These are phyloP conservation scores for Palythoa grandiflora DNA, from an alignment of 92 coral and sea anemone species.

Conservation along the genomic window DNA sequence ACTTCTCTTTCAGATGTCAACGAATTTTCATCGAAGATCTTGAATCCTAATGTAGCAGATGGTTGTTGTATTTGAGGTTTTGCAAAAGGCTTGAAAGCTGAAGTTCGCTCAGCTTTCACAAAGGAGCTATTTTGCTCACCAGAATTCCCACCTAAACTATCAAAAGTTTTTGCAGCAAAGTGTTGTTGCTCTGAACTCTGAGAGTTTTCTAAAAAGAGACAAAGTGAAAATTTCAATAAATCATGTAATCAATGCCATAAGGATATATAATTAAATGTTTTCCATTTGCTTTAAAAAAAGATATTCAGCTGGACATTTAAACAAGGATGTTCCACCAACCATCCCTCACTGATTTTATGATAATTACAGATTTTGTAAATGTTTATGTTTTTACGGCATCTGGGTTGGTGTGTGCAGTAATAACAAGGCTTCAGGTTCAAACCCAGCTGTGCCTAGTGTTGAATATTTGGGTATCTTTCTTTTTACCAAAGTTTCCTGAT, in stretches of 20 bases:
- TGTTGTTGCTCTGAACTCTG: neutral
- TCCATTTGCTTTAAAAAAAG: neutral
- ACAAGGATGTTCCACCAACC: too few relatives aligned
- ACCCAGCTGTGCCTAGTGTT: too few relatives aligned
- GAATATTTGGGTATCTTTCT: too few relatives aligned
- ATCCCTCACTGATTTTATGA: too few relatives aligned
- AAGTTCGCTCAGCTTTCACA: neutral
- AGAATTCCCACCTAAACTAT: neutral
- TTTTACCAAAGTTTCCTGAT: neutral
- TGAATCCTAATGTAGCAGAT: slow-evolving; percentile 1
- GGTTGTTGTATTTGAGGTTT: neutral
- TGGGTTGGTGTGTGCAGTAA: too few relatives aligned
- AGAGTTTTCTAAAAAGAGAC: neutral
- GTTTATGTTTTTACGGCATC: too few relatives aligned
- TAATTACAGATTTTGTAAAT: too few relatives aligned
- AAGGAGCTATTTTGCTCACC: neutral
- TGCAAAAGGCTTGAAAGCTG: slow-evolving; percentile 29
- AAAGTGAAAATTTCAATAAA: neutral
- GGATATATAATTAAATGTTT: neutral
- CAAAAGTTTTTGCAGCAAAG: neutral
- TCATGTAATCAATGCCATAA: neutral
- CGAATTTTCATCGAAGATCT: slow-evolving; percentile 6
- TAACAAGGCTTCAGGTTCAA: too few relatives aligned
- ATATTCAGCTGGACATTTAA: neutral
- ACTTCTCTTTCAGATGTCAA: neutral